Evolutionary conservation across 2,888 invertebrate genomes (phyloP).

Genomic region (Scaptomyza cyrtandrae): DNA sequence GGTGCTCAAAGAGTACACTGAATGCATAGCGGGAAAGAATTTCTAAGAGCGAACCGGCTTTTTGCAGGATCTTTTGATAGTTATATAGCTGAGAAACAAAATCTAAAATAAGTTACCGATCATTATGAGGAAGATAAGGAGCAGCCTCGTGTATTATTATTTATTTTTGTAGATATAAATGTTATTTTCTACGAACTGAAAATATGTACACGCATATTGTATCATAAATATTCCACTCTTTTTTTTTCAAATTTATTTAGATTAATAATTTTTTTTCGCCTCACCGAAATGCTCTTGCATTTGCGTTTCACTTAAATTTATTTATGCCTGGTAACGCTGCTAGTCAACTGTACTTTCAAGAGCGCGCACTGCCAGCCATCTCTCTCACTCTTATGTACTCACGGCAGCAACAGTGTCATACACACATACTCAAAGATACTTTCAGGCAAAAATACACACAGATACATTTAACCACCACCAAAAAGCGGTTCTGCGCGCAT

Average conservation of each 20-base stretch:
- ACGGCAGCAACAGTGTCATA: constrained; percentile 60
- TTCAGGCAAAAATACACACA: constrained; percentile 19
- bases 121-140: not conserved
- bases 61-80: constrained; percentile 60
- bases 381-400: constrained; percentile 73
- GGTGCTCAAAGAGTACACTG: constrained; percentile 48
- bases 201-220: not conserved
- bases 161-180: not conserved
- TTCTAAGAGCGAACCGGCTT: constrained; percentile 70
- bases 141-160: not conserved
- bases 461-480: constrained; percentile 60
- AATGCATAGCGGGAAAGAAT: constrained; percentile 32
- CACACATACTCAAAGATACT: constrained; percentile 28
- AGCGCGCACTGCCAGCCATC: constrained; percentile 77
- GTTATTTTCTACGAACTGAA: not conserved
- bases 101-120: not conserved
- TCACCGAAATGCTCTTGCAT: constrained; percentile 59
- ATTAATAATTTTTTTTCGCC: constrained; percentile 4
- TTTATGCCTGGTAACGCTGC: constrained; percentile 73
- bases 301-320: constrained; percentile 53
- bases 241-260: constrained; percentile 3
- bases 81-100: not conserved
- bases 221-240: not conserved
- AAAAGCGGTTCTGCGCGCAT: constrained; percentile 61
- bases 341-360: constrained; percentile 78